phyloP scores from a whole-genome alignment of 2,888 invertebrate genomes.

The Dryobotodes eremita region DNA sequence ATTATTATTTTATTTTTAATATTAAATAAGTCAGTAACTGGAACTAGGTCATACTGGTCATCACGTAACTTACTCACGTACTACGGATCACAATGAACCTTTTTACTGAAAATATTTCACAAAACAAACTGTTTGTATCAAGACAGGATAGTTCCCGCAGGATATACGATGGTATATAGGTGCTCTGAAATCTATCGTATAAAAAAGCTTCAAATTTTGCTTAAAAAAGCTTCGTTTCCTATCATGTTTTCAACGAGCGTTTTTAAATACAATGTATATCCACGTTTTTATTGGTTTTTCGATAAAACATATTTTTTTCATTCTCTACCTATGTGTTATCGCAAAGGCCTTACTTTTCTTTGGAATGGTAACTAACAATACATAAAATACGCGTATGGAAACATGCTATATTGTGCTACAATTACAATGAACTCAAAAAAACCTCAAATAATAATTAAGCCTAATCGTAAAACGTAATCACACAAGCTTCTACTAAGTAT shows the following conservation, averaged over 20 bases:
- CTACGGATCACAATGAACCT: constrained; percentile 42
- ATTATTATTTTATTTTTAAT: not conserved
- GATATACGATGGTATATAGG: constrained; percentile 3
- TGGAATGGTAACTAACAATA: not conserved
- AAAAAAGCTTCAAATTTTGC: not conserved
- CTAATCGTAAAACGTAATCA: constrained; percentile 40
- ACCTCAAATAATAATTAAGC: constrained; percentile 18
- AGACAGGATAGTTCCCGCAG: constrained; percentile 26
- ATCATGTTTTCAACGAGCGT: not conserved
- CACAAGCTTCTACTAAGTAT: constrained; percentile 36
- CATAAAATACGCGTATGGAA: constrained; percentile 10
- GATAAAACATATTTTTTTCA: not conserved
- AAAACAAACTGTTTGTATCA: constrained; percentile 22
- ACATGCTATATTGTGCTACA: not conserved
- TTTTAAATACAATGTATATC: not conserved
- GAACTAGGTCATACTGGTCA: constrained; percentile 44
- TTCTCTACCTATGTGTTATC: not conserved
- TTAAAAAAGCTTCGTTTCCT: not conserved
- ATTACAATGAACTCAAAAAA: constrained; percentile 8
- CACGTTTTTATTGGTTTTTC: not conserved
- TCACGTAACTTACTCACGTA: constrained; percentile 38
- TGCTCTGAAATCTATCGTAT: not conserved
- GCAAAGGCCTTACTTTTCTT: not conserved
- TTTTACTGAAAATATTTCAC: constrained; percentile 35
- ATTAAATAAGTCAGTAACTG: not conserved